phyloP scores from a whole-genome alignment of 2,888 invertebrate species.

The Orchesella flavescens region DNA sequence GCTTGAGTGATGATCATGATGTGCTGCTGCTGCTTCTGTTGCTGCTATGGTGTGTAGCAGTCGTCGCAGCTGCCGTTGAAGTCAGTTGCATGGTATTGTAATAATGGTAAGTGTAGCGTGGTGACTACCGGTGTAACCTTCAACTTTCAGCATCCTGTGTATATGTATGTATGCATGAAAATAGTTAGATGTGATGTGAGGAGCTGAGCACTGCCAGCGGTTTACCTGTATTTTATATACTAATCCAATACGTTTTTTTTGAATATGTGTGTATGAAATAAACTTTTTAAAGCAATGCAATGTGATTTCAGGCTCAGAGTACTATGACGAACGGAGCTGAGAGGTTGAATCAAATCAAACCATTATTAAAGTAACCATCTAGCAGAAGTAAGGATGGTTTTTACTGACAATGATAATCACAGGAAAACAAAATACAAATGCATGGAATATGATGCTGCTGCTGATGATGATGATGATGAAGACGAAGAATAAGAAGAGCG shows the following conservation, averaged over 20 bases:
- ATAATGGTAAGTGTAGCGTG: conserved; percentile 54
- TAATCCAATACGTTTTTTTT: too few species aligned
- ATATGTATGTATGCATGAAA: conserved; percentile 38
- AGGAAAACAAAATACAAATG: conserved; percentile 61
- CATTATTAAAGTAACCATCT: conserved; percentile 24
- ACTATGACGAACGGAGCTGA: conserved; percentile 1
- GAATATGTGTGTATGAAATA: neutral
- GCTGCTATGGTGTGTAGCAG: neutral
- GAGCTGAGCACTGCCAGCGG: neutral
- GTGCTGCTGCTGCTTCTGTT: conserved; percentile 7
- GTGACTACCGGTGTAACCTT: conserved; percentile 63
- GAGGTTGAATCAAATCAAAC: conserved; percentile 17
- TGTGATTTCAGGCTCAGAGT: neutral
- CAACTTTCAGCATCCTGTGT: conserved; percentile 59
- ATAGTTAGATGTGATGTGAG: neutral
- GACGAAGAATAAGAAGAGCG: conserved; percentile 12
- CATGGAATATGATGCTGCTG: conserved; percentile 48
- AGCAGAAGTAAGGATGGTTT: conserved; percentile 24
- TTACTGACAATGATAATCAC: conserved; percentile 63
- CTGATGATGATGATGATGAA: too few species aligned
- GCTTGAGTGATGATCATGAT: conserved; percentile 27
- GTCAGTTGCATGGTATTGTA: conserved; percentile 14
- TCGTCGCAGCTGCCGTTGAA: neutral
- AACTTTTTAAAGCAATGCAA: conserved; percentile 13
- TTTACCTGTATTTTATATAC: neutral